A percentile compares a stretch with the other conserved stretches of the same genome.
phyloP scores from a whole-genome alignment of 2,797 vertebrate species.

The Darevskia mixta region DNA sequence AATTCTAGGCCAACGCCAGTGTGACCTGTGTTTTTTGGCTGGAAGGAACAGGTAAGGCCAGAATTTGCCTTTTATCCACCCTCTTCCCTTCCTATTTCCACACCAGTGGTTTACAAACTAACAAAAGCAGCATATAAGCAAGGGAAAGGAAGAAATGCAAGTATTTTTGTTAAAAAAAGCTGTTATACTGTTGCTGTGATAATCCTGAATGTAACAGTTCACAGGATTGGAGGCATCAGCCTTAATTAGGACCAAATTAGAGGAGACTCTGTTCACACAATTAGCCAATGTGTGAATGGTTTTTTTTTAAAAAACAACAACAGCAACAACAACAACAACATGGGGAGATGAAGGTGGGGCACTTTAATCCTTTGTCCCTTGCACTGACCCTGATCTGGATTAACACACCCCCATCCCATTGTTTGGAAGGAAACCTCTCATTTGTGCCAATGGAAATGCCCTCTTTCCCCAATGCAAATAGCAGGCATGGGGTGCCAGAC shows the following conservation, averaged over 20 bases:
- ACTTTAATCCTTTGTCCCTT: neutral
- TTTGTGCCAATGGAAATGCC: neutral
- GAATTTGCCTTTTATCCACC: too few species aligned
- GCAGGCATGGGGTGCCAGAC: too few species aligned
- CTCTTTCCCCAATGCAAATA: neutral
- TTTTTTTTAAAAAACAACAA: neutral
- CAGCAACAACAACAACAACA: neutral
- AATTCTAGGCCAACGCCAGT: conserved; percentile 56
- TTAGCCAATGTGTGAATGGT: neutral
- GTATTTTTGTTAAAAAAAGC: too few species aligned
- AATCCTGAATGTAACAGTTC: neutral
- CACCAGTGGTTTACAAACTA: neutral
- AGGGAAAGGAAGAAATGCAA: neutral
- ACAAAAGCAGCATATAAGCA: neutral
- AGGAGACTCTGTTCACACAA: neutral
- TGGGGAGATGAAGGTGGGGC: neutral
- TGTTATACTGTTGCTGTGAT: too few species aligned
- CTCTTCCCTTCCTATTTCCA: neutral
- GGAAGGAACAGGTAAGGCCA: conserved; percentile 21
- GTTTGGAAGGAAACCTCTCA: neutral
- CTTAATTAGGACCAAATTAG: neutral
- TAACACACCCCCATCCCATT: fast-evolving
- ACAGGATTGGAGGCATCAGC: neutral
- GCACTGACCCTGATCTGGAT: neutral
- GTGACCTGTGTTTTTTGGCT: conserved; percentile 74